A percentile compares a stretch with the other conserved stretches of the same genome.
phyloP scores from a whole-genome alignment of 2,797 vertebrate genomes.

The Clarias platycephalus region DNA sequence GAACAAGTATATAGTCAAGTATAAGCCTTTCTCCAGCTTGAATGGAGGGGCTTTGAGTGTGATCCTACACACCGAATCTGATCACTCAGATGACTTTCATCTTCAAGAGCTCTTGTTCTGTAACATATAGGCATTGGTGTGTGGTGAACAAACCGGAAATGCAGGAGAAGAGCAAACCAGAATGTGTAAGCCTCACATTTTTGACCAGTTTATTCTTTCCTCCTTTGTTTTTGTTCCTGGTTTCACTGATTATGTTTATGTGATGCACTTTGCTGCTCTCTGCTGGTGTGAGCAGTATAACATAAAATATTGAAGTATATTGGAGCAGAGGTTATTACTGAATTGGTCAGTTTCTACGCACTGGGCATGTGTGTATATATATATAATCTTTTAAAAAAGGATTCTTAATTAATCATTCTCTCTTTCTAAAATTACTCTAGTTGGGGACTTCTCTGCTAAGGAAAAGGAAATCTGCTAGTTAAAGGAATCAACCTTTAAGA shows the following conservation, averaged over 20 bases:
- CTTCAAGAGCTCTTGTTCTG: not conserved
- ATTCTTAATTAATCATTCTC: not conserved
- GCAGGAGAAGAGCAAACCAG: too few relatives aligned
- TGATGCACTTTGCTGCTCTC: conserved; percentile 36
- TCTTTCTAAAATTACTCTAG: not conserved
- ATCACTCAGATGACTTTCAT: not conserved
- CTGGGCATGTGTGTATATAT: not conserved
- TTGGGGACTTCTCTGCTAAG: not conserved
- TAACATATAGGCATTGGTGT: not conserved
- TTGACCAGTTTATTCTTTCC: not conserved
- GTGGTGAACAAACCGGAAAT: not conserved
- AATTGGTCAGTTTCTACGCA: not conserved
- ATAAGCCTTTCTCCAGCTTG: not conserved
- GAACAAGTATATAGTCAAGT: not conserved
- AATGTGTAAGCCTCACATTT: too few relatives aligned
- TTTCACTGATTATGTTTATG: not conserved
- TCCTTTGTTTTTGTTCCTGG: not conserved
- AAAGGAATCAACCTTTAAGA: not conserved
- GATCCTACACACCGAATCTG: not conserved
- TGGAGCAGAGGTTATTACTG: not conserved
- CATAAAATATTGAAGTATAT: not conserved
- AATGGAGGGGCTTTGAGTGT: not conserved
- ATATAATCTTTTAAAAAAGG: not conserved
- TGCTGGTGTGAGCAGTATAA: conserved; percentile 5
- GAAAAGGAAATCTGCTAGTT: too few relatives aligned